Conservation (phyloP, 2,888 invertebrate species). For the Oligia fasciuncula region DNA sequence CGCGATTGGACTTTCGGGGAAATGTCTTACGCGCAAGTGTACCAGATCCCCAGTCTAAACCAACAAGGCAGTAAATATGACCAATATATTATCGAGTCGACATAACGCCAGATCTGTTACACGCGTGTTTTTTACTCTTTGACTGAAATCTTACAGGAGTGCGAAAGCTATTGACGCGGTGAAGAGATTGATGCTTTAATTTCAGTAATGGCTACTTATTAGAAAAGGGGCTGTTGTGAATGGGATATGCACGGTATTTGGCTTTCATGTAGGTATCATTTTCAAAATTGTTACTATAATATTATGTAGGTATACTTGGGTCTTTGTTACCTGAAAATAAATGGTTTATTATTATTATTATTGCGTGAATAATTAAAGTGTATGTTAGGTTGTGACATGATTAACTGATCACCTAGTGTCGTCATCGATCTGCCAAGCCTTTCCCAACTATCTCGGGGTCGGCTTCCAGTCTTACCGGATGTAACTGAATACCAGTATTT, state of each 20-base stretch:
- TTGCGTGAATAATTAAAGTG: not conserved
- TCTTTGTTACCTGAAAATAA: too few species aligned
- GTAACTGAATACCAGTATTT: too few species aligned
- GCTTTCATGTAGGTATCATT: not conserved
- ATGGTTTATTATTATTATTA: too few species aligned
- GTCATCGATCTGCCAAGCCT: too few species aligned
- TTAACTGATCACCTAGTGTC: not conserved
- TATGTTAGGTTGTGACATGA: not conserved
- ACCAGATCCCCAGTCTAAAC: too few species aligned
- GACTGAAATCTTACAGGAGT: constrained; percentile 57
- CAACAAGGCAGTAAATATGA: not conserved
- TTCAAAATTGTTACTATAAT: too few species aligned
- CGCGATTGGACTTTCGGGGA: not conserved
- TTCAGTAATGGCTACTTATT: constrained; percentile 80
- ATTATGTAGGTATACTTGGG: too few species aligned
- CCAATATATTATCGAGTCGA: not conserved
- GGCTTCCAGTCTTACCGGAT: too few species aligned
- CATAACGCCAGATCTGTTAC: not conserved
- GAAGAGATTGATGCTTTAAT: constrained; percentile 80
- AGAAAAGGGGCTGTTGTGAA: constrained; percentile 63
- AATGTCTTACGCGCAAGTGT: not conserved
- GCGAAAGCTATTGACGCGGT: constrained; percentile 66
- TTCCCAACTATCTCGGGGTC: too few species aligned
- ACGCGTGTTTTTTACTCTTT: constrained; percentile 45
- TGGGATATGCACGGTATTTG: not conserved